These are phyloP conservation scores for Drosophila paranaensis DNA, from an alignment of 2,888 invertebrate genomes.

Conservation along the genomic window DNA sequence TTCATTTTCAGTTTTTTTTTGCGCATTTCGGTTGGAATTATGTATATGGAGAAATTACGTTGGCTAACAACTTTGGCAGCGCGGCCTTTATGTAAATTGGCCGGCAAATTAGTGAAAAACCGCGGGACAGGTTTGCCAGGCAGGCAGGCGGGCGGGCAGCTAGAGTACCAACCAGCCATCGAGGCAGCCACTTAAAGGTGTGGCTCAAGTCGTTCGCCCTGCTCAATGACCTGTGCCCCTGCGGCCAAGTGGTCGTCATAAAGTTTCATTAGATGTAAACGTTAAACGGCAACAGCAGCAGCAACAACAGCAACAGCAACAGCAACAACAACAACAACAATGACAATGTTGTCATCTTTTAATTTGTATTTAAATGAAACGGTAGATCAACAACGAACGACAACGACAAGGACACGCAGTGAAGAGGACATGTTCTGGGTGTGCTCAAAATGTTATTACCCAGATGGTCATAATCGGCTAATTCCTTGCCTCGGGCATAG, in stretches of 20 bases:
- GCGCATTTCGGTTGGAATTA: constrained; percentile 28
- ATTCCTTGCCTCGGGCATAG: constrained; percentile 29
- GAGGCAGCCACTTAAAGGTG: constrained; percentile 38
- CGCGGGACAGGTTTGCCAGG: constrained; percentile 39
- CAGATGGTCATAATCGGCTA: constrained; percentile 51
- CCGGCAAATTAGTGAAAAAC: constrained; percentile 73
- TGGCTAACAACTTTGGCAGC: constrained; percentile 71
- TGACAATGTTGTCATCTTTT: constrained; percentile 66
- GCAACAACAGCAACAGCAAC: constrained; percentile 24
- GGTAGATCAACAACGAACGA: constrained; percentile 51
- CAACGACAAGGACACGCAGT: constrained; percentile 12
- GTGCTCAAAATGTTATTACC: constrained; percentile 45
- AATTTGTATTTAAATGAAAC: constrained; percentile 80
- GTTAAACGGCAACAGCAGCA: constrained; percentile 55
- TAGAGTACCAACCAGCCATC: not conserved
- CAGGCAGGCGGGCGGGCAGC: not conserved
- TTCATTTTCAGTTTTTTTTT: constrained; percentile 17
- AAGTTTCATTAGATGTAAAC: constrained; percentile 75
- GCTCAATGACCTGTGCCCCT: constrained; percentile 48
- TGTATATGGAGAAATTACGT: constrained; percentile 68
- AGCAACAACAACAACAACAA: constrained; percentile 20
- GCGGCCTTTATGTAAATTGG: constrained; percentile 79
- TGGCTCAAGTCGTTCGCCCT: constrained; percentile 42
- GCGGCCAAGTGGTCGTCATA: constrained; percentile 65
- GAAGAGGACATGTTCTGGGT: constrained; percentile 32